phyloP scores from a whole-genome alignment of 1,140 invertebrate genomes.

The Halesus radiatus region DNA sequence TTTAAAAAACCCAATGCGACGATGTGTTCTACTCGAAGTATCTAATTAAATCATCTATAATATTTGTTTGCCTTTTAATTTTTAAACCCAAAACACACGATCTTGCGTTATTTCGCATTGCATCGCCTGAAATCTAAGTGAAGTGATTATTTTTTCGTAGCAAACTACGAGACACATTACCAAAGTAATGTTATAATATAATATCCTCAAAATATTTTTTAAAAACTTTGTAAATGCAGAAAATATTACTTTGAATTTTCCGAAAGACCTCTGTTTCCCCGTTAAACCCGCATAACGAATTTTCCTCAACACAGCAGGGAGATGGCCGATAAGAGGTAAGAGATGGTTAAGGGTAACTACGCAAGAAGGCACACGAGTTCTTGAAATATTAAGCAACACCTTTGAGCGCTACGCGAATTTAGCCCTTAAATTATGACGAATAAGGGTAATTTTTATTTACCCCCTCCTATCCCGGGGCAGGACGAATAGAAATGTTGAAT shows the following conservation, averaged over 20 bases:
- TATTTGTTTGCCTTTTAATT: too few relatives aligned
- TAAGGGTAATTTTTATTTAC: slow-evolving; percentile 40
- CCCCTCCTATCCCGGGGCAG: slow-evolving; percentile 28
- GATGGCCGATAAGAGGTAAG: slow-evolving; percentile 50
- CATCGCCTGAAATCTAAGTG: too few relatives aligned
- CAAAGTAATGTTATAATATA: too few relatives aligned
- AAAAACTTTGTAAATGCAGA: too few relatives aligned
- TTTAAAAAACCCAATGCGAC: too few relatives aligned
- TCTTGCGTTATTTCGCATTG: too few relatives aligned
- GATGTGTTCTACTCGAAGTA: too few relatives aligned
- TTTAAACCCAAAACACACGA: too few relatives aligned
- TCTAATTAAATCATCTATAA: too few relatives aligned
- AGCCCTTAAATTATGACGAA: slow-evolving; percentile 11
- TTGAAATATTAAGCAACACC: slow-evolving; percentile 57
- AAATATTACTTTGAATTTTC: background rate
- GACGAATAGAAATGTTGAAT: slow-evolving; percentile 54
- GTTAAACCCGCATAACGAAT: background rate
- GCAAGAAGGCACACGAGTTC: slow-evolving; percentile 55
- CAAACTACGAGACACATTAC: too few relatives aligned
- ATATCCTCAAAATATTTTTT: too few relatives aligned
- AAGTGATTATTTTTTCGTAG: too few relatives aligned
- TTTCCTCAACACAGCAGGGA: slow-evolving; percentile 43
- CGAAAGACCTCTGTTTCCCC: slow-evolving; percentile 25
- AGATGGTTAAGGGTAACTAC: slow-evolving; percentile 54
- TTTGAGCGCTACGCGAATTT: slow-evolving; percentile 42